Conservation (phyloP, 2,888 invertebrate species). For the Antheraea yamamai region DNA sequence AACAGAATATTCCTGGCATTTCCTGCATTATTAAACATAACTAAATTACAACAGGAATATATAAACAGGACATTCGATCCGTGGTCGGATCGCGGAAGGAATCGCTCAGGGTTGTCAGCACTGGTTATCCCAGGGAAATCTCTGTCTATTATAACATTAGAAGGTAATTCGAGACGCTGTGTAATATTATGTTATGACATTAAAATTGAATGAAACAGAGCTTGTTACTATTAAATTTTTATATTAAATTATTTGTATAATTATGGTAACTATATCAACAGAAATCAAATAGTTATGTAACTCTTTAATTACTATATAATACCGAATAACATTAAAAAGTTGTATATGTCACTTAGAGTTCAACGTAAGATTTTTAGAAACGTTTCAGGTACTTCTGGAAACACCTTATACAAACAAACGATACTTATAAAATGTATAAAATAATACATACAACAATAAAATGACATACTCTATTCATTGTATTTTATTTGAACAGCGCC, state of each 20-base stretch:
- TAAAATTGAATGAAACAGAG: background rate
- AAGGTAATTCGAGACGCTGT: background rate
- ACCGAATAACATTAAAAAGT: no score
- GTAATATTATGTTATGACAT: background rate
- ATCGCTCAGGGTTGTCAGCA: slow-evolving; percentile 24
- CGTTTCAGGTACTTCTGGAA: background rate
- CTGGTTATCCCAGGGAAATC: background rate
- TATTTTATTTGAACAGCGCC: background rate
- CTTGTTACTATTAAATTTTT: background rate
- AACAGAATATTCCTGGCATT: slow-evolving; percentile 17
- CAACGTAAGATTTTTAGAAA: no score
- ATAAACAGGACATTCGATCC: slow-evolving; percentile 34
- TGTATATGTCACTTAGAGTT: no score
- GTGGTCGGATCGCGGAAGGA: slow-evolving; percentile 36
- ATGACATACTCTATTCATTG: background rate
- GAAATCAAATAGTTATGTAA: background rate
- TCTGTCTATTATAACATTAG: background rate
- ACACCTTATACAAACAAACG: background rate
- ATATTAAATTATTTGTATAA: background rate
- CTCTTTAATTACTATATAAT: no score
- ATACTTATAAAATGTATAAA: no score
- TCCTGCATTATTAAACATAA: slow-evolving; percentile 25
- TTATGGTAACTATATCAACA: background rate
- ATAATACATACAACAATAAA: no score
- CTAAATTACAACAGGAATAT: slow-evolving; percentile 22